Percentiles rank a stretch among this genome's conserved stretches.
These are phyloP conservation scores for Lepidiolamprologus cunningtoni DNA, from an alignment of 2,113 vertebrate species.

Conservation along the genomic window DNA sequence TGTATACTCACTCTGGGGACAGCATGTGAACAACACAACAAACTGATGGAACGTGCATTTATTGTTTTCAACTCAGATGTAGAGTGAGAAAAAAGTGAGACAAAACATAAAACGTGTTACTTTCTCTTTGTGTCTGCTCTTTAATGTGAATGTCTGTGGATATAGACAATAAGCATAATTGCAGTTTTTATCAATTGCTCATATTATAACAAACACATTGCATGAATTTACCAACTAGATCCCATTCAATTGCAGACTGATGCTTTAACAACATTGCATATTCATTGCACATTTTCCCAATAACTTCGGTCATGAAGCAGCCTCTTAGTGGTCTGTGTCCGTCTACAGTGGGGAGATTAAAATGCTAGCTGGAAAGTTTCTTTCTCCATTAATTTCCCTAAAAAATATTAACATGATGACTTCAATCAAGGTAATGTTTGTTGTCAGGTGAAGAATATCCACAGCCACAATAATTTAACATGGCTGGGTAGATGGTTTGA, in stretches of 20 bases:
- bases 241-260: background rate
- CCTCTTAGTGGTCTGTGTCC: background rate
- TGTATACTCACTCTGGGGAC: constrained; percentile 3
- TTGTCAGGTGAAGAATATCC: background rate
- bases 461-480: background rate
- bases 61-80: background rate
- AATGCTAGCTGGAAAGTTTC: background rate
- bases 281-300: background rate
- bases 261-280: background rate
- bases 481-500: background rate
- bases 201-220: background rate
- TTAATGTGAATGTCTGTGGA: background rate
- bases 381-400: background rate
- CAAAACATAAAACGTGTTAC: background rate
- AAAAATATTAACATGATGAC: background rate
- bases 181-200: background rate
- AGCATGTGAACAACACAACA: constrained; percentile 13
- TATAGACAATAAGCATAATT: background rate
- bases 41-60: background rate
- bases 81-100: background rate
- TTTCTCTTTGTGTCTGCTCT: background rate
- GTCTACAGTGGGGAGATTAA: background rate
- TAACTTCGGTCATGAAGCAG: background rate
- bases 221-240: background rate
- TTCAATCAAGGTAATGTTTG: background rate